Conservation (phyloP, 1,140 invertebrate genomes). For the Lepidurus arcticus region DNA sequence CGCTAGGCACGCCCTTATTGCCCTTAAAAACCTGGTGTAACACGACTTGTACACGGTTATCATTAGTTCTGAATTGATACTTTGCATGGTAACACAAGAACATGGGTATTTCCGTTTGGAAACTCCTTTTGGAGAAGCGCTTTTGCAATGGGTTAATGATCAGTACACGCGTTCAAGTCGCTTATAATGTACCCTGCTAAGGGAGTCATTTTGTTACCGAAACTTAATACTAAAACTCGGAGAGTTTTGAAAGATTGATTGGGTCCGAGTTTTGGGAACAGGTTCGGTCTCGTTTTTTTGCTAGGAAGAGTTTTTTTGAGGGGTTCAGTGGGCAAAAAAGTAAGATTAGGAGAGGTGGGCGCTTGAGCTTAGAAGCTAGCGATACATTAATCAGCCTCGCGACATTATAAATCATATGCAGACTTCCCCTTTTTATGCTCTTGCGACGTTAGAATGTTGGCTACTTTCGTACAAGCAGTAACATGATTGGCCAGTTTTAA, state of each 20-base stretch:
- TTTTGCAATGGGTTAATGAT: too few species aligned
- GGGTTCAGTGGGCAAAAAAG: background rate
- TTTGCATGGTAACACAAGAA: too few species aligned
- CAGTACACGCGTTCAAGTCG: background rate
- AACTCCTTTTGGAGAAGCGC: too few species aligned
- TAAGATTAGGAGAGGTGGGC: conserved; percentile 15
- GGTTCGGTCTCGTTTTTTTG: background rate
- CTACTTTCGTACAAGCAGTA: background rate
- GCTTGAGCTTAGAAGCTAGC: conserved; percentile 2
- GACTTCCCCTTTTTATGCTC: conserved; percentile 7
- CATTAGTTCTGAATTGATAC: too few species aligned
- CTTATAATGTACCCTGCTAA: background rate
- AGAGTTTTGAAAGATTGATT: background rate
- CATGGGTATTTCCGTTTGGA: too few species aligned
- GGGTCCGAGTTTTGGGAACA: background rate
- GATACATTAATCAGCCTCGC: conserved; percentile 18
- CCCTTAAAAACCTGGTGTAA: background rate
- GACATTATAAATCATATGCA: conserved; percentile 14
- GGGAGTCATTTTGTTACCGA: background rate
- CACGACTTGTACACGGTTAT: too few species aligned
- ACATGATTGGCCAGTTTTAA: background rate
- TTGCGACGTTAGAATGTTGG: background rate
- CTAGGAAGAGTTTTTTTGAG: background rate
- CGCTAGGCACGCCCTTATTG: background rate
- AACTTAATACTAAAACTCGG: background rate